Base-by-base conservation (phyloP, 2,113 vertebrate species). In the Aphelocoma coerulescens region DNA sequence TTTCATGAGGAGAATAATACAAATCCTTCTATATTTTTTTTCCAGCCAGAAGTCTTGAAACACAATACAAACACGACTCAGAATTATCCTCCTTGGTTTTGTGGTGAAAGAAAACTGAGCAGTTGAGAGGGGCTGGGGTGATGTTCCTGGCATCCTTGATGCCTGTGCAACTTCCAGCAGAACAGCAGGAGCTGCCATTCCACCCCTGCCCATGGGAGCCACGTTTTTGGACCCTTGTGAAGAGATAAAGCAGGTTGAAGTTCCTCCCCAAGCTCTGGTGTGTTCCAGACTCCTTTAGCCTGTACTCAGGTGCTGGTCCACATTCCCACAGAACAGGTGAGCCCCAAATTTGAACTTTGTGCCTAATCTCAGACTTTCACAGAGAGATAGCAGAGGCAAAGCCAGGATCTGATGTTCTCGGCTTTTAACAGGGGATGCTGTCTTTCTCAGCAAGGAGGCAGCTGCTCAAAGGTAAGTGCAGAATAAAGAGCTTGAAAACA, bases 21-120 rank as follows among this genome's bases (percentile, higher is more conserved):
- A 86, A 91, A 83, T 51, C 32, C 22, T 54, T 27, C 57, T n/a
- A 7, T 28, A 20, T 58, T 22, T 75, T 54, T 59, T 59, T 65
- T 79, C 43, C 65, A 95, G 32, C 1, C 83, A 91, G 68, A 91
- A 82, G 37, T 65, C 79, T 78, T 61, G 33, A 84, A 96, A 23
- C 49, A 89, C 52, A 81, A 68, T 27, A 55, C 48, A 35, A 83
- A 69, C 78, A 69, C 9, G 63, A 89, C 24, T 95, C 51, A 71
- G 81, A 83, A 80, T 63, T 32, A 75, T 11, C 23, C 22, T 85
- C 81, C 32, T 63, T 52, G 28, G 48, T n/a, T 91, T 88, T 80
- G 82, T 48, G 58, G 35, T 65, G 76, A 77, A 77, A 63, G 27
- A 55, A 83, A 88, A 44, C 55, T 1, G 9, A 52, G 61, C 21